Base-by-base conservation (phyloP, 2,797 vertebrate genomes). In the Gallinago nigripennis region DNA sequence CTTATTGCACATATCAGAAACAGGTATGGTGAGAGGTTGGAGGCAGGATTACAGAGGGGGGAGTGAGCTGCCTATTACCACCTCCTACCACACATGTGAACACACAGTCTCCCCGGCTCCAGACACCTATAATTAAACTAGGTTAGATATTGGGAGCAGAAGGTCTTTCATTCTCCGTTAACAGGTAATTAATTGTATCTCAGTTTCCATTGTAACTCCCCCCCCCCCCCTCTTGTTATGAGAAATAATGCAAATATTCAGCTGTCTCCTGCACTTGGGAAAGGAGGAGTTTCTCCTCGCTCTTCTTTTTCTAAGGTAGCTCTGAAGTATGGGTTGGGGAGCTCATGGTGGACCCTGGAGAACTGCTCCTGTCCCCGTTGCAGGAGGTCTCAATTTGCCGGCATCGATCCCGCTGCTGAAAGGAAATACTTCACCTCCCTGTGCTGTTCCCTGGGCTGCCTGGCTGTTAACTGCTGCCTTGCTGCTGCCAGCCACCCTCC, bases 51-150 rank as follows among this genome's bases (percentile, higher is more conserved):
- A 3, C 73, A 43, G 70, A 3, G 82, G 54, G 76, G 87, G 92
- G 72, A 57, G 35, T 1, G 14, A 48, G 90, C 63, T 83, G 92
- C 73, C 88, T 61, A 69, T 92, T 81, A 53, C 82, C 87, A 90
- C 82, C 88, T 93, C 94, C 94, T 33, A 72, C 70, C 81, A 57
- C 76, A 66, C 82, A 82, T 30, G 46, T 18, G 91, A 85, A 16
- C 83, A 35, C 16, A 5, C 46, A 11, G 61, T 35, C 82, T 93
- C 80, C 72, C 69, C 7, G 23, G 90, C 73, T 80, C 76, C 87
- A 95, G 85, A 94, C 92, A 93, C 88, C 95, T 86, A 39, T 89
- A 95, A 94, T 95, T 96, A 95, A 92, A 81, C 76, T 54, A n/a
- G 58, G 54, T 56, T 70, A 17, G 69, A 37, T 75, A 85, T 12